Evolutionary conservation across 2,797 vertebrate species (phyloP).

Genomic region (Pangasius krempfi): DNA sequence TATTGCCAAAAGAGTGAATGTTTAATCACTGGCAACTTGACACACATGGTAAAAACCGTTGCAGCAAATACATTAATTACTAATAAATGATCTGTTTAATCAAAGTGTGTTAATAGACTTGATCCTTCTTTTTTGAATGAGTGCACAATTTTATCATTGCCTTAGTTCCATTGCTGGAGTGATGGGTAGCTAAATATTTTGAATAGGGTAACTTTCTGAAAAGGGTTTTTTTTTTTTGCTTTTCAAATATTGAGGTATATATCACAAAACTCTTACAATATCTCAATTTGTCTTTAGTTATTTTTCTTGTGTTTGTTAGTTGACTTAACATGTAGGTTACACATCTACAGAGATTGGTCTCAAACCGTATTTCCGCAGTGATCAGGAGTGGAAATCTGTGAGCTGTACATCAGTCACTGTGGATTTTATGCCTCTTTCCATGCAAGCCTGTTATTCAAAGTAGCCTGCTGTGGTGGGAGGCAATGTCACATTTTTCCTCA

Average conservation of each 20-base stretch:
- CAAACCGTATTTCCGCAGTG: conserved; percentile 42
- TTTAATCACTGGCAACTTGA: too few relatives aligned
- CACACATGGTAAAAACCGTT: too few relatives aligned
- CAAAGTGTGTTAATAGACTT: too few relatives aligned
- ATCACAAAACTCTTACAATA: not conserved
- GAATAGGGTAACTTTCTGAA: too few relatives aligned
- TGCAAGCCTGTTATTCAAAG: conserved; percentile 48
- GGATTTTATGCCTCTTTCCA: conserved; percentile 2
- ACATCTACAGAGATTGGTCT: conserved; percentile 28
- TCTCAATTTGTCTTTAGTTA: not conserved
- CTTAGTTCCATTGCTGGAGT: too few relatives aligned
- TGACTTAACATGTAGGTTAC: conserved; percentile 40
- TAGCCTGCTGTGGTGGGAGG: conserved; percentile 45
- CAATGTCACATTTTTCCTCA: conserved; percentile 41
- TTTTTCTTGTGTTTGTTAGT: not conserved
- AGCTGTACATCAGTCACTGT: not conserved
- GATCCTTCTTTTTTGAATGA: too few relatives aligned
- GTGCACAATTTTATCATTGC: too few relatives aligned
- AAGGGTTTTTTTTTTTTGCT: too few relatives aligned
- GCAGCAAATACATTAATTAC: too few relatives aligned
- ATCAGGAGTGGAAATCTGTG: conserved; percentile 35
- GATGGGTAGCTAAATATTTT: too few relatives aligned
- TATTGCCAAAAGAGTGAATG: too few relatives aligned
- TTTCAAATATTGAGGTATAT: too few relatives aligned
- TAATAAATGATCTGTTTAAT: not conserved